Evolutionary conservation across 2,888 invertebrate species (phyloP).

Genomic region (Melanostoma scalare): DNA sequence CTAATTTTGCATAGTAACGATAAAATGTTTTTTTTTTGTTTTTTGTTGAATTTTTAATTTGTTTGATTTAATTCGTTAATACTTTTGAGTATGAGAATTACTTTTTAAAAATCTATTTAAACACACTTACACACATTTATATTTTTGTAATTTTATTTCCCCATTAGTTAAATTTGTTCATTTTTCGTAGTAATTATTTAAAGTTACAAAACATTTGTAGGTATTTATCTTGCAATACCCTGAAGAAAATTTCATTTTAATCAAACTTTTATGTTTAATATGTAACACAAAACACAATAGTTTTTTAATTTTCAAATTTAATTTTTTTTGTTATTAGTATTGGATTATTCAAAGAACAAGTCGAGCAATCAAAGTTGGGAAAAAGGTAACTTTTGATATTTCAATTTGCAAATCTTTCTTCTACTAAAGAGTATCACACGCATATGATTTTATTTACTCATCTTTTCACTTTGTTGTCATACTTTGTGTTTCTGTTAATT

Average conservation of each 20-base stretch:
- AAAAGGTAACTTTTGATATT: no score
- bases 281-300: no score
- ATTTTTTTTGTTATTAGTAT: no score
- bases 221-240: constrained; percentile 23
- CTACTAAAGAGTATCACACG: no score
- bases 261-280: no score
- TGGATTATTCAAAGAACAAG: no score
- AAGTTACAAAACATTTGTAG: neutral
- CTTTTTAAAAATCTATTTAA: constrained; percentile 57
- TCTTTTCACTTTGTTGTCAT: no score
- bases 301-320: no score
- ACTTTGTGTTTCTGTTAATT: no score
- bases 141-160: constrained; percentile 17
- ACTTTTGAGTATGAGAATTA: constrained; percentile 69
- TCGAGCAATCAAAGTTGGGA: no score
- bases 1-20: constrained; percentile 61
- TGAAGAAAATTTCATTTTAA: neutral
- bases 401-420: no score
- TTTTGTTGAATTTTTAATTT: constrained; percentile 19
- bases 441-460: no score
- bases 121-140: constrained; percentile 68
- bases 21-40: constrained; percentile 28
- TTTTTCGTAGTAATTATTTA: constrained; percentile 3
- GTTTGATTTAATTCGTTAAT: constrained; percentile 56
- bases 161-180: constrained; percentile 5